Evolutionary conservation across 2,888 invertebrate species (phyloP), one percentile per base, ranked within the genome.

Genomic region (Rhingia rostrata): DNA sequence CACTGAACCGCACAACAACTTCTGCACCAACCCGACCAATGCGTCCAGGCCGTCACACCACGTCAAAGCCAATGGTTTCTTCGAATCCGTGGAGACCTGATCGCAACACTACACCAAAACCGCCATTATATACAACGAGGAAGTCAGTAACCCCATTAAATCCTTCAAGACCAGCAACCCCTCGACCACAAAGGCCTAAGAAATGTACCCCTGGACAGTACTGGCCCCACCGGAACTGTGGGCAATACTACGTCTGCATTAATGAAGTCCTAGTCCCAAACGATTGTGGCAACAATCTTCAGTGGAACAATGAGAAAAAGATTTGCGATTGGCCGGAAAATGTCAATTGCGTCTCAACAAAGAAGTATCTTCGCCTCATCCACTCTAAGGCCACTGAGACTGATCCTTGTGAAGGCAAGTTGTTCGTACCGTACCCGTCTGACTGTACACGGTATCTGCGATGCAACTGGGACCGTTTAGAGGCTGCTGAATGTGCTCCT

Each of bases 391-490:
- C 89, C 0, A 86, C 88, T 53, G 87, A 93, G 88, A 93, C 93
- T 90, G 92, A 93, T 56, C 90, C 92, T 0, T 94, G 95, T 89
- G 92, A 93, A 79, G 94, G 93, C 60, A 95, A 95, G n/a, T 91
- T 93, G 74, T 95, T 94, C 87, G 93, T 94, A 0, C 90, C 93
- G 0, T 92, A 94, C 86, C 94, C 95, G 0, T 93, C 93, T 0
- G 95, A 96, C 88, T 97, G 97, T 88, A 92, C 92, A 0, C 94
- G 94, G 67, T 97, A 96, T 89, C 92, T 94, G 81, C 94, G 95
- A 84, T 97, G 97, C 87, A 92, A 96, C 14, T 96, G 96, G 93
- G 96, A 96, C 39, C 94, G 95, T 88, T 94, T 94, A 77, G 94
- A 96, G 89, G 93, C 94, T 14, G 95, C 94, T 87, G 92, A 94